Evolutionary conservation across 1,140 invertebrate species (phyloP), one percentile per base, ranked within the genome.

Genomic region (Zaprionus lachaisei): DNA sequence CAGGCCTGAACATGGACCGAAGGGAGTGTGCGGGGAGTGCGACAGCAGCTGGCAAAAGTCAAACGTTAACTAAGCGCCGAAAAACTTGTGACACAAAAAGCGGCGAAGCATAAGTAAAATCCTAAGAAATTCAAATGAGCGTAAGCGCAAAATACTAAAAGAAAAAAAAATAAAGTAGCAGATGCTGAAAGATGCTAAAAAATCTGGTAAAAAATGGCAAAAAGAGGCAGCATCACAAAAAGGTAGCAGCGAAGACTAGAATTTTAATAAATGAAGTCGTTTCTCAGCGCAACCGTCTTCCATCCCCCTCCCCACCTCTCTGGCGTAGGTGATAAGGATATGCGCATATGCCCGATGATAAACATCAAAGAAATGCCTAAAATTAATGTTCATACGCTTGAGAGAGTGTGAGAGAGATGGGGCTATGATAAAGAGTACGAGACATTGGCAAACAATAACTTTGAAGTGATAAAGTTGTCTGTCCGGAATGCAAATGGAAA

Each of bases 1-100:
- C 61, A 78, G 63, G 12, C 54, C 31, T 22, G 28, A 24, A 63
- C 47, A 69, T 34, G 12, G 17, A 51, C 17, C n/a, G 15, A 5
- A n/a, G 41, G n/a, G 5, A n/a, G 38, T 15, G 5, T n/a, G 41
- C 7, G 55, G 5, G 15, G 31, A 31, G 63, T 26, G n/a, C 2
- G 15, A 17, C 56, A 62, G 60, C 75, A 71, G 64, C 81, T 86
- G 83, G 66, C 63, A 89, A 89, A 89, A 89, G 84, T 89, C 84
- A 89, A 89, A 89, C 84, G 84, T 81, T 89, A 90, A 89, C 84
- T 90, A 89, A 89, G 84, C 84, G 84, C 86, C 85, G 75, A 81
- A 89, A 81, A 90, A 89, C 84, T 90, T 89, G 74, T 77, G 76
- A 79, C 84, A 84, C 72, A 89, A 89, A 89, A 83, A 90, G 78